Evolutionary conservation across 2,797 vertebrate genomes (phyloP).

Genomic region (Mallotus villosus): DNA sequence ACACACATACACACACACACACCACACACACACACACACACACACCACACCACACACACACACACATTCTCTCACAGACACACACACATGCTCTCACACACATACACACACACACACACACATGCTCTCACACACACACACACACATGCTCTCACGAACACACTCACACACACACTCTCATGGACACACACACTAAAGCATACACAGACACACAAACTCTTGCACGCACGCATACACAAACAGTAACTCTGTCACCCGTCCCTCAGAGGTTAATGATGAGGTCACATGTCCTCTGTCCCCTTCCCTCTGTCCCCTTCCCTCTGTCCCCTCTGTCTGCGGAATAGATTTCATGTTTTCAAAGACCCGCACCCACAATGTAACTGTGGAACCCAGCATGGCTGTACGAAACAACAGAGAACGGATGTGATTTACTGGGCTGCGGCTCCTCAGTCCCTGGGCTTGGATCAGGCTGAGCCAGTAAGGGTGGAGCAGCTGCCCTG

Average conservation of each 20-base stretch:
- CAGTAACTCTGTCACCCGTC: too few species aligned
- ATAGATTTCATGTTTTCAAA: conserved; percentile 1
- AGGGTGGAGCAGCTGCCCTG: not conserved
- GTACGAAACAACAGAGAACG: not conserved
- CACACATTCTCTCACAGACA: conserved; percentile 36
- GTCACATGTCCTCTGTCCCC: too few species aligned
- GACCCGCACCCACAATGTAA: not conserved
- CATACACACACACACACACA: not conserved
- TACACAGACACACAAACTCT: conserved; percentile 8
- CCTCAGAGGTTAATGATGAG: too few species aligned
- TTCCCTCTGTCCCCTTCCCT: too few species aligned
- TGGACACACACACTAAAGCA: not conserved
- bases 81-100: conserved; percentile 3
- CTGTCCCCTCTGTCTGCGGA: not conserved
- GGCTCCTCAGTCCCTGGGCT: too few species aligned
- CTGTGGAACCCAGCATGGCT: not conserved
- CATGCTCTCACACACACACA: not conserved
- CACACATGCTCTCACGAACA: too few species aligned
- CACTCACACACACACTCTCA: conserved; percentile 4
- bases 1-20: too few species aligned
- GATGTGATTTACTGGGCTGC: not conserved
- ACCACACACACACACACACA: conserved; percentile 20
- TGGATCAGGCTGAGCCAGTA: too few species aligned
- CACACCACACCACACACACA: not conserved
- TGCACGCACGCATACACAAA: not conserved